phyloP scores from a whole-genome alignment of 2,888 invertebrate genomes.

The Idaea biselata region DNA sequence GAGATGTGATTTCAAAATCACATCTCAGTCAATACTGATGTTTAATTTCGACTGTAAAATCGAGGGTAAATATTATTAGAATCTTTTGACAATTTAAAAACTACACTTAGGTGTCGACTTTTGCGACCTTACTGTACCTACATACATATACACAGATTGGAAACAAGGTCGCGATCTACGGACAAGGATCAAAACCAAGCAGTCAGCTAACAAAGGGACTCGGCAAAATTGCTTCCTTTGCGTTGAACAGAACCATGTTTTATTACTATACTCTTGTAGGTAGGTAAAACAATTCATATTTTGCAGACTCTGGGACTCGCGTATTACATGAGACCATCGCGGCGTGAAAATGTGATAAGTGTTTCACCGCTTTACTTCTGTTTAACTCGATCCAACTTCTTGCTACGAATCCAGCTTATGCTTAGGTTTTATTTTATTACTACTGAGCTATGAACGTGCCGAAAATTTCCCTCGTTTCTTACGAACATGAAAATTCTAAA shows the following conservation, averaged over 20 bases:
- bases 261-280: constrained; percentile 30
- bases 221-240: constrained; percentile 47
- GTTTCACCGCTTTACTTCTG: constrained; percentile 28
- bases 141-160: constrained; percentile 3
- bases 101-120: too few relatives aligned
- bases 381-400: constrained; percentile 23
- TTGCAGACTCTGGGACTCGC: constrained; percentile 42
- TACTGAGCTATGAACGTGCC: constrained; percentile 27
- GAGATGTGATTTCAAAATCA: too few relatives aligned
- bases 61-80: too few relatives aligned
- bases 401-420: constrained; percentile 26
- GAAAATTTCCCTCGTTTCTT: constrained; percentile 15
- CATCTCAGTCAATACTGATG: too few relatives aligned
- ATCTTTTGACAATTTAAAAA: too few relatives aligned
- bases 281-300: constrained; percentile 44
- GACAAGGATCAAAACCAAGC: constrained; percentile 46
- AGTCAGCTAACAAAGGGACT: constrained; percentile 45
- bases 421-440: constrained; percentile 28
- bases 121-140: neutral
- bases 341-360: constrained; percentile 44
- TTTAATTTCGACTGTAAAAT: too few relatives aligned
- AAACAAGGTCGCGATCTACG: constrained; percentile 34
- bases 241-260: constrained; percentile 44
- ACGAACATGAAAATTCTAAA: neutral
- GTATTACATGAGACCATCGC: constrained; percentile 27